These are phyloP conservation scores for Pristionchus arcanus DNA, from an alignment of 2,888 invertebrate genomes.

Conservation along the genomic window DNA sequence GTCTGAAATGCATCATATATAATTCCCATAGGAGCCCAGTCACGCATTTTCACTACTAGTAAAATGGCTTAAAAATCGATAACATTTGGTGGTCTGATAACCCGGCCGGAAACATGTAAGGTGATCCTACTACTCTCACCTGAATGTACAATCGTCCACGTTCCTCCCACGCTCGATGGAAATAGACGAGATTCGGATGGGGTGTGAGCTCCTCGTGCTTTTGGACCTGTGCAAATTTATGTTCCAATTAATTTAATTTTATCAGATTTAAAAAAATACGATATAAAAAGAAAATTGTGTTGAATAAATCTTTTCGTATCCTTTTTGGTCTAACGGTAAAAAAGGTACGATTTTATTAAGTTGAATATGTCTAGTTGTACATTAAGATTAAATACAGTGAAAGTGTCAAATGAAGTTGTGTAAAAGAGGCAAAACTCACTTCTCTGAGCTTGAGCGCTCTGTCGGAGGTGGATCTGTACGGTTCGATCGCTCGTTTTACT, in stretches of 20 bases:
- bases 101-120: no score
- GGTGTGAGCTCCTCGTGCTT: constrained; percentile 86
- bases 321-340: no score
- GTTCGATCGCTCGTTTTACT: constrained; percentile 84
- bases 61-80: no score
- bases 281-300: no score
- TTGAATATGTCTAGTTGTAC: no score
- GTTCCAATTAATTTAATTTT: no score
- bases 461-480: constrained; percentile 66
- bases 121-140: background rate
- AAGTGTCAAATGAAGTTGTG: no score
- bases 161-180: constrained; percentile 88
- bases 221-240: constrained; percentile 80
- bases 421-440: constrained; percentile 58
- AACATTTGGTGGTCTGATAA: no score
- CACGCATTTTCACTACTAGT: no score
- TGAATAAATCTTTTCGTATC: no score
- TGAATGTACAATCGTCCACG: constrained; percentile 84
- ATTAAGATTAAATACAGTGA: no score
- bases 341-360: no score
- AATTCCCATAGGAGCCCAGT: background rate
- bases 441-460: constrained; percentile 69
- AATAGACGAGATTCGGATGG: constrained; percentile 85
- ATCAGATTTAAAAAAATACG: constrained; percentile 42
- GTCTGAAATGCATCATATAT: constrained; percentile 81